These are phyloP conservation scores for Lithophane semibrunnea DNA, from an alignment of 2,888 invertebrate species.

Conservation along the genomic window DNA sequence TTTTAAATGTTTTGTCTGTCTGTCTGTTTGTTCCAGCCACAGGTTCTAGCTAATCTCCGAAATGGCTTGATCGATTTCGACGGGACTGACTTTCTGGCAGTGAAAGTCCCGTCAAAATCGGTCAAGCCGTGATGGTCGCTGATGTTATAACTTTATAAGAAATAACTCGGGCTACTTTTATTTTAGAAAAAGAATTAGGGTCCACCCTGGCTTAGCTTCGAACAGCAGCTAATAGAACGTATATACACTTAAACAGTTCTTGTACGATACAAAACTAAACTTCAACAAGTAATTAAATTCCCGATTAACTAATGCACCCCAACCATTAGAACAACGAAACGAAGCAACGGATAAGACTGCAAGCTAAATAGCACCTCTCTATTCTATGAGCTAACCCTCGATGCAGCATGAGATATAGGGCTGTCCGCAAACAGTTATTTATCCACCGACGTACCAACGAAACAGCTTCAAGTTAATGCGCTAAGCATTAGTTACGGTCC, in stretches of 20 bases:
- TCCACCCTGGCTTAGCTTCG: no score
- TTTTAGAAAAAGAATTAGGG: no score
- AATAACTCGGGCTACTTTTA: no score
- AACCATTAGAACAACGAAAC: slow-evolving; percentile 17
- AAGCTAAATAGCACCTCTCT: slow-evolving; percentile 40
- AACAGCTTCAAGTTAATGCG: slow-evolving; percentile 66
- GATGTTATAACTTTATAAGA: no score
- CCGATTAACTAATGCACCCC: slow-evolving; percentile 27
- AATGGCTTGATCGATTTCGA: no score
- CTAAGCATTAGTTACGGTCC: slow-evolving; percentile 67
- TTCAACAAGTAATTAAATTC: slow-evolving; percentile 30
- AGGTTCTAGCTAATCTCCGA: no score
- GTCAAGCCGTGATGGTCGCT: no score
- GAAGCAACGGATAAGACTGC: slow-evolving; percentile 18
- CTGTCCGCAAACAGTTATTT: slow-evolving; percentile 65
- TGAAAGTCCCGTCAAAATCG: no score
- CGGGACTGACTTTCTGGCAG: no score
- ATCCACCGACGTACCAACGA: slow-evolving; percentile 57
- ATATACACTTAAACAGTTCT: neutral
- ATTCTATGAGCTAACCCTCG: slow-evolving; percentile 55
- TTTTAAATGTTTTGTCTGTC: no score
- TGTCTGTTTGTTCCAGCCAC: no score
- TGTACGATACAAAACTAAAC: neutral
- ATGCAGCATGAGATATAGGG: slow-evolving; percentile 63
- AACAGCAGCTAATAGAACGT: neutral